Evolutionary conservation across 2,797 vertebrate genomes (phyloP), one percentile per base, ranked within the genome.

Genomic region (Dicrostonyx torquatus): DNA sequence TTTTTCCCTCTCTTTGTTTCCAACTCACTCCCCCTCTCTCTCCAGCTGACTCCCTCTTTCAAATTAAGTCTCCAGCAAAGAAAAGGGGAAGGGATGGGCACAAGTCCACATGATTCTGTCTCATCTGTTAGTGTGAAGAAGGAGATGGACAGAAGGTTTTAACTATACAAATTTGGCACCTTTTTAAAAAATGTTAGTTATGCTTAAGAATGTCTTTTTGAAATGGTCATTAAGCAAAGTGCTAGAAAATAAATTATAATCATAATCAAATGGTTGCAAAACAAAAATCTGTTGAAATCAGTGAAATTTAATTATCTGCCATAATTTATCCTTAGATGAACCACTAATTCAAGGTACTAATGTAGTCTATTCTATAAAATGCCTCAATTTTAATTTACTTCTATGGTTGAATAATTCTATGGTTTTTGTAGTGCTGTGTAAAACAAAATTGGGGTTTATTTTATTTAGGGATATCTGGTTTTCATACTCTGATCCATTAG

Each of bases 291-390:
- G 58, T 40, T 84, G 50, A 93, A 93, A 89, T 76, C 43, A 80
- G 34, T 34, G 89, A 93, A 87, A 90, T 87, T 34, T 48, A 93
- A 79, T 64, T 89, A 53, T 80, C 60, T 92, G 13, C 26, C 53
- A n/a, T 6, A 48, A 96, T 78, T 91, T 85, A 92, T 90, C 80
- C 73, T 72, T 93, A 68, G 87, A 85, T 60, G 17, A 94, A 70
- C 37, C 34, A 82, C n/a, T 94, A 43, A 75, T 89, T 48, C 45
- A 82, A 37, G 40, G 24, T 83, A 18, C 34, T 76, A 11, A 76
- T 73, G 26, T 3, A 50, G 17, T 91, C 73, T 53, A 17, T 48
- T 91, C 73, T 53, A 17, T 48, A 72, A 85, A 91, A 79, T 53
- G n/a, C 60, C 34, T 87, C 18, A 3, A 5, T 75, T 95, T 89